phyloP scores from a whole-genome alignment of 1,140 invertebrate genomes.

The Drosophila paulistorum region DNA sequence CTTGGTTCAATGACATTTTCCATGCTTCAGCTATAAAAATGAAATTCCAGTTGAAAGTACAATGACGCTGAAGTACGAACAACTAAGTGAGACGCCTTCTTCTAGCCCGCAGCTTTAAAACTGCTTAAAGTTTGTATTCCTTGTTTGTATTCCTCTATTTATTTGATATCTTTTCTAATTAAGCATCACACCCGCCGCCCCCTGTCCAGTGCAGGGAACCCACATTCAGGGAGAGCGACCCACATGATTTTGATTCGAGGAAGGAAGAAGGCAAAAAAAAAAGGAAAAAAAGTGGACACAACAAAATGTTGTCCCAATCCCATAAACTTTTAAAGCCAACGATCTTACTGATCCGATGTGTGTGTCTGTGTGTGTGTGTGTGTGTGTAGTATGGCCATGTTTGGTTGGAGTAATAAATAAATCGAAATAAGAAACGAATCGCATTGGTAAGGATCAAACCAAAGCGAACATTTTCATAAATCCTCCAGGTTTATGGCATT shows the following conservation, averaged over 20 bases:
- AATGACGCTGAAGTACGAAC: constrained; percentile 40
- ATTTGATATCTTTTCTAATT: constrained; percentile 27
- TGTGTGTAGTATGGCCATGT: constrained; percentile 54
- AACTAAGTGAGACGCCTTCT: not conserved
- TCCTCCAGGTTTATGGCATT: constrained; percentile 66
- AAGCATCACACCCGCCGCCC: constrained; percentile 37
- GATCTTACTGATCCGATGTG: constrained; percentile 1
- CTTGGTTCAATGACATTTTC: constrained; percentile 69
- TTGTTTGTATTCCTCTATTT: constrained; percentile 19
- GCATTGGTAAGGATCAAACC: constrained; percentile 60
- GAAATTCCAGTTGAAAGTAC: constrained; percentile 54
- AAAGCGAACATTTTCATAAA: constrained; percentile 73
- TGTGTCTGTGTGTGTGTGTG: not conserved
- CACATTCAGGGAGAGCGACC: constrained; percentile 18
- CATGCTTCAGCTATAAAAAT: constrained; percentile 54
- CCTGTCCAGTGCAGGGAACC: not conserved
- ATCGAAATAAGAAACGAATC: constrained; percentile 55
- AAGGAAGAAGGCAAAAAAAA: not conserved
- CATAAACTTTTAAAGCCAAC: constrained; percentile 69
- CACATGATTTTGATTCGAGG: constrained; percentile 42
- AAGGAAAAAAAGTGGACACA: not conserved
- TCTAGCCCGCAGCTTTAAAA: constrained; percentile 58
- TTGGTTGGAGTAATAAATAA: constrained; percentile 71
- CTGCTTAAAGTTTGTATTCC: constrained; percentile 21
- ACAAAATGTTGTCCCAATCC: constrained; percentile 18